Percentiles rank a stretch among this genome's conserved stretches.
These are phyloP conservation scores for Drosophila simulans DNA, from an alignment of 1,140 invertebrate genomes.

Conservation along the genomic window DNA sequence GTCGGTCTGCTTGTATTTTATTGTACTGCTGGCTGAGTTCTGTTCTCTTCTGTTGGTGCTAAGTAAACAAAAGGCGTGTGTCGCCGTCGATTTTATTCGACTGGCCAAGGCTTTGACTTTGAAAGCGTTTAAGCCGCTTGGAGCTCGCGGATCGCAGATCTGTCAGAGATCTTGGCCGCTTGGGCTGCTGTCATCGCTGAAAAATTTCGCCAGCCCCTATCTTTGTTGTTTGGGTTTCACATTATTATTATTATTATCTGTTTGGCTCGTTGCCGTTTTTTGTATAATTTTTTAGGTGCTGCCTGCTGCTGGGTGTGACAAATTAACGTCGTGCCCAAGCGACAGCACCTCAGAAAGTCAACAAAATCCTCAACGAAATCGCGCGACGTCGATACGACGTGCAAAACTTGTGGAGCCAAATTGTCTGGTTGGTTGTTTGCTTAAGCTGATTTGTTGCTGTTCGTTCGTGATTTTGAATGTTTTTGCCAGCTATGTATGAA, in stretches of 20 bases:
- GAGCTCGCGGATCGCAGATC: constrained; percentile 46
- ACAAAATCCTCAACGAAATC: constrained; percentile 36
- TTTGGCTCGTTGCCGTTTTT: constrained; percentile 29
- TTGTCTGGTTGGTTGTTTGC: constrained; percentile 79
- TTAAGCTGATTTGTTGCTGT: constrained; percentile 73
- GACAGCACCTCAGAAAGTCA: constrained; percentile 13
- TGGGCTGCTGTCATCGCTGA: constrained; percentile 77
- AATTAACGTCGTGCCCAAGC: constrained; percentile 62
- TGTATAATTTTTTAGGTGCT: constrained; percentile 54
- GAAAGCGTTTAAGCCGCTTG: constrained; percentile 78
- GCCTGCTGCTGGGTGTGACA: constrained; percentile 73
- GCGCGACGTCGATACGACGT: constrained; percentile 49
- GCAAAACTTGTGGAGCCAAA: constrained; percentile 76
- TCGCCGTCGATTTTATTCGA: constrained; percentile 26
- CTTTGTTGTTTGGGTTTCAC: constrained; percentile 52
- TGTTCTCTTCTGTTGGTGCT: constrained; percentile 24
- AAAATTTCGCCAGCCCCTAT: constrained; percentile 71
- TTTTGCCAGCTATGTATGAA: constrained; percentile 50
- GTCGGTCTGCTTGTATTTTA: constrained; percentile 71
- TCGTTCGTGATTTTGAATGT: constrained; percentile 7
- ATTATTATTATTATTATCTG: constrained; percentile 61
- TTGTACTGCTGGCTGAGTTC: constrained; percentile 49
- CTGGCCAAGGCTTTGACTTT: constrained; percentile 74
- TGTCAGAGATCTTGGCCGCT: constrained; percentile 48
- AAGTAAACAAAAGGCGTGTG: constrained; percentile 82